Evolutionary conservation across 2,113 vertebrate genomes (phyloP), one percentile per base, ranked within the genome.

Genomic region (Taxidea taxus): DNA sequence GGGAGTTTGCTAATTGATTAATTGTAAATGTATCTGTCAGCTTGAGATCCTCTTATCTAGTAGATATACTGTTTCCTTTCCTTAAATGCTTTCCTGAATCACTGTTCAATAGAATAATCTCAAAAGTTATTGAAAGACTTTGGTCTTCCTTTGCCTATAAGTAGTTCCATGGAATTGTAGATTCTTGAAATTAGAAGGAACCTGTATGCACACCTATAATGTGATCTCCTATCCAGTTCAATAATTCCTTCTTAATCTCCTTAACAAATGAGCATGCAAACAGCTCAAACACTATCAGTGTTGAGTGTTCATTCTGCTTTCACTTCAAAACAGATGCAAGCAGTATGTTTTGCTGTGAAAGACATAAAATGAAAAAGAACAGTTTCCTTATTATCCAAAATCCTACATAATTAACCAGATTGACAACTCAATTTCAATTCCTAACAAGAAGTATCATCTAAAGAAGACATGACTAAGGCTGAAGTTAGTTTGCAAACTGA

Each of bases 111-210:
- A 66, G 56, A 91, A 58, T 83, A 58, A 66, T 49, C 51, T 14
- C 13, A 10, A 78, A 72, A 47, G 8, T 3, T 82, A 4, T 84
- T 82, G 6, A 70, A 93, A 75, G 51, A 62, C 16, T n/a, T 78
- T 60, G 16, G 15, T 47, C 7, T 85, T 64, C 11, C 5, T 83
- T 39, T 93, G 10, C 58, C 78, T 81, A 47, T 13, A 87, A 87
- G 27, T 49, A 87, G 14, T 94, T 94, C 64, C 13, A 20, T n/a
- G 7, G 8, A 94, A 9, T 90, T 44, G 0, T n/a, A 88, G 37
- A 64, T 89, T 54, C 16, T 80, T 92, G n/a, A 95, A 93, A 54
- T 87, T 90, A 90, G 37, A 70, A 89, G 54, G 20, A 86, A 31
- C 29, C 4, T 5, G 12, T 90, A 27, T 82, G 8, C 81, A 58